Conservation (phyloP, 2,797 vertebrate species). For the Austrolebias charrua region DNA sequence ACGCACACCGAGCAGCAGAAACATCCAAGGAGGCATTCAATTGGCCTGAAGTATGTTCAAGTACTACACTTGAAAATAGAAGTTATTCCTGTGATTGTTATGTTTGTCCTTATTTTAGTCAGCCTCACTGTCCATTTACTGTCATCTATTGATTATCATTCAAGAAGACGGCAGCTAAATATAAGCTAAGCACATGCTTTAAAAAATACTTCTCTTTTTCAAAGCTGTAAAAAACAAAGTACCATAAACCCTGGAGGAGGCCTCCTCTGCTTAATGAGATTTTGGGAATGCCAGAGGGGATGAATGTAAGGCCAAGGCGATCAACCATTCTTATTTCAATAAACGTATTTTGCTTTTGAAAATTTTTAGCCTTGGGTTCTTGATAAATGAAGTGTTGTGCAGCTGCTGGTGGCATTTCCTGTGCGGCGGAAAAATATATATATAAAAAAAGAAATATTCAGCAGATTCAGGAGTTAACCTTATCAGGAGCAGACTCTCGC, state of each 20-base stretch:
- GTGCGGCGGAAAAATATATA: conserved; percentile 23
- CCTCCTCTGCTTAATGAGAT: conserved; percentile 50
- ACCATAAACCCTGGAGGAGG: conserved; percentile 5
- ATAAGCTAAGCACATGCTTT: conserved; percentile 17
- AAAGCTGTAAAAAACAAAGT: not conserved
- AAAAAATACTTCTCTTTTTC: not conserved
- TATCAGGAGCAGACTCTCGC: conserved; percentile 3
- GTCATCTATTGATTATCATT: conserved; percentile 12
- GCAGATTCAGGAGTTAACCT: conserved; percentile 49
- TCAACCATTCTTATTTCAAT: conserved; percentile 53
- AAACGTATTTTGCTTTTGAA: conserved; percentile 45
- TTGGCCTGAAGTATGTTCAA: conserved; percentile 35
- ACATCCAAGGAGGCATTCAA: conserved; percentile 16
- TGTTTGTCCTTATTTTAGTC: conserved; percentile 47
- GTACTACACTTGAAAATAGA: conserved; percentile 39
- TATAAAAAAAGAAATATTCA: conserved; percentile 50
- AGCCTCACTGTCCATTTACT: conserved; percentile 23
- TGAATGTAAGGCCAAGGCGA: conserved; percentile 45
- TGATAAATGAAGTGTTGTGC: conserved; percentile 59
- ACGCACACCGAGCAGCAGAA: not conserved
- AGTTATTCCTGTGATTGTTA: conserved; percentile 40
- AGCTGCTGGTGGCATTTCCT: conserved; percentile 46
- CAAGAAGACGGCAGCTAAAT: conserved; percentile 53
- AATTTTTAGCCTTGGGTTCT: conserved; percentile 47
- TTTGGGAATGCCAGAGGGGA: conserved; percentile 49